Percentiles rank a stretch among this genome's conserved stretches.
Evolutionary conservation across 2,888 invertebrate species (phyloP).

Genomic region (Pyrochroa serraticornis): DNA sequence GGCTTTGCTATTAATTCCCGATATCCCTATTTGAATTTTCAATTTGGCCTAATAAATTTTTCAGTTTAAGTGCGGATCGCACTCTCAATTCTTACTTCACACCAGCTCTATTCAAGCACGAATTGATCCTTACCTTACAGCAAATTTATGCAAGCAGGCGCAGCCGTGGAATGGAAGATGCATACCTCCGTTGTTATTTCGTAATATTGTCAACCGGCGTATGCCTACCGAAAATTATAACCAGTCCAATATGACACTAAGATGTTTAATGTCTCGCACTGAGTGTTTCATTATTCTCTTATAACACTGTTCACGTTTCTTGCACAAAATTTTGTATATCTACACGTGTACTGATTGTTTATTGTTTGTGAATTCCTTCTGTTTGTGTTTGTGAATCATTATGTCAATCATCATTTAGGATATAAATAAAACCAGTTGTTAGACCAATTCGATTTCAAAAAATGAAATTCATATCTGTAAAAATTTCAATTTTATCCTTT

Average conservation of each 20-base stretch:
- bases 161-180: no score
- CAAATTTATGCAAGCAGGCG: slow-evolving; percentile 3
- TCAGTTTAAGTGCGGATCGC: slow-evolving; percentile 24
- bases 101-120: slow-evolving; percentile 1
- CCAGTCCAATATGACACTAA: slow-evolving; percentile 17
- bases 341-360: slow-evolving; percentile 13
- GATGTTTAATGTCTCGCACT: slow-evolving; percentile 18
- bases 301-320: slow-evolving; percentile 1
- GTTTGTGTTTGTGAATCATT: no score
- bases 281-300: slow-evolving; percentile 13
- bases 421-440: no score
- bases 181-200: no score
- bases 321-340: slow-evolving; percentile 6
- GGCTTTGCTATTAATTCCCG: slow-evolving; percentile 6
- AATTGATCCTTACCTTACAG: slow-evolving; percentile 14
- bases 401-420: no score
- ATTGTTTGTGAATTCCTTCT: not conserved
- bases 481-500: no score
- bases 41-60: slow-evolving; percentile 20
- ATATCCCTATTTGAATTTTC: slow-evolving; percentile 12
- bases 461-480: no score
- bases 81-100: slow-evolving; percentile 15
- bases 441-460: no score
- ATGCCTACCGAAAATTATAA: not conserved
- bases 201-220: no score